Evolutionary conservation across 2,797 vertebrate species (phyloP), one percentile per base, ranked within the genome.

Genomic region (Acipenser transmontanus): DNA sequence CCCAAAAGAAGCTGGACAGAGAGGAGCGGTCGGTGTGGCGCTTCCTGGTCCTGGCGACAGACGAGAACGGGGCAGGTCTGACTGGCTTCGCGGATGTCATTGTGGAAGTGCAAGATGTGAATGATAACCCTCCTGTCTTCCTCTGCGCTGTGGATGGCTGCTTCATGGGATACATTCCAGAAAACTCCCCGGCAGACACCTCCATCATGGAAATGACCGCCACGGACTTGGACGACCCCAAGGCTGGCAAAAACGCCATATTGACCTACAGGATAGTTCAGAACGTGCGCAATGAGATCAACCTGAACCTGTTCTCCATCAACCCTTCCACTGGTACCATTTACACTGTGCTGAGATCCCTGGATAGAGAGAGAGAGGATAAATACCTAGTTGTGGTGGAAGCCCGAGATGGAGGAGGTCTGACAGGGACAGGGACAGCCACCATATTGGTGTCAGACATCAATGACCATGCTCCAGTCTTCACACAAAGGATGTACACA

Each of bases 41-140:
- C 12, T 94, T 95, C 63, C 89, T 95, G 0, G 92, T 95, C 34
- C 87, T 96, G 1, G 93, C 93, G 17, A 95, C 94, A 0, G 94
- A 95, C 49, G 93, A 95, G 62, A 89, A 79, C 0, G 94, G 94
- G 0, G 84, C 91, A 0, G 94, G 94, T 0, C 85, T 95, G 50
- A 94, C 94, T 0, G 93, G 94, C n/a, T 95, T 96, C 57, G 91
- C 94, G 5, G 94, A 96, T 1, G 93, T 95, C 49, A 79, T 94
- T 50, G 77, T 96, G 65, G 89, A 93, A 9, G 91, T 95, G 68
- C 78, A 69, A 9, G 94, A 96, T 0, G 78, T 92, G 67, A 96
- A 96, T 0, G 94, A 96, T 82, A 94, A 96, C 0, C 72, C 85
- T 0, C 94, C 94, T 1, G 81, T 90, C 50, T 96, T 96, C 78